Conservation (phyloP, 2,113 vertebrate genomes). For the Halcyon malimbica region DNA sequence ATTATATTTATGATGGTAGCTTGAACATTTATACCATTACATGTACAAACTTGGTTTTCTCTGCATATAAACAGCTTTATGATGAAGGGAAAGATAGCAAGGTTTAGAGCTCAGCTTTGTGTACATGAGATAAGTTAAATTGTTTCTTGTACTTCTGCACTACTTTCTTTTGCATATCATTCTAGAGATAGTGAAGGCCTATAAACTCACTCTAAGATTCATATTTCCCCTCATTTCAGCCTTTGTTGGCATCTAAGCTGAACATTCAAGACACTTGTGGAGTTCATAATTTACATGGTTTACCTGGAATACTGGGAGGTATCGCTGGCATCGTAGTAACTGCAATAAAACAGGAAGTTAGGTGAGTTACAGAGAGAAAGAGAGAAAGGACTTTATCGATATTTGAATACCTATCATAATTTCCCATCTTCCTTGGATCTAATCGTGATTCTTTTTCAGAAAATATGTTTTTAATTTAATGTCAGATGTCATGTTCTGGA, state of each 20-base stretch:
- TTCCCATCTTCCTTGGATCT: background rate
- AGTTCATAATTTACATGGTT: conserved; percentile 95
- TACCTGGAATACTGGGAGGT: conserved; percentile 91
- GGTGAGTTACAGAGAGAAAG: conserved; percentile 64
- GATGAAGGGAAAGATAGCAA: background rate
- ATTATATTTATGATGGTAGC: background rate
- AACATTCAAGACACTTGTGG: conserved; percentile 95
- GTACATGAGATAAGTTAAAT: background rate
- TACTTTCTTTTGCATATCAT: background rate
- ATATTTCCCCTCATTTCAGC: conserved; percentile 75
- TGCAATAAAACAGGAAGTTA: background rate
- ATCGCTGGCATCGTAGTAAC: conserved; percentile 84
- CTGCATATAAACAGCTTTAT: background rate
- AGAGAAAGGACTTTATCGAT: background rate
- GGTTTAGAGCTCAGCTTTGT: background rate
- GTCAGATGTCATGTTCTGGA: background rate
- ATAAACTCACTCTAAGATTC: background rate
- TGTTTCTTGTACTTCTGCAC: background rate
- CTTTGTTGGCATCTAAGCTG: conserved; percentile 82
- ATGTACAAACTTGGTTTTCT: accelerated
- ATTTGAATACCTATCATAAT: background rate
- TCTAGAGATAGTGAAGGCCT: background rate
- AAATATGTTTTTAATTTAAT: background rate
- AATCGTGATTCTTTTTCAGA: background rate
- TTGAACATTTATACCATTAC: background rate